Evolutionary conservation across 2,797 vertebrate species (phyloP).

Genomic region (Argentina silus): DNA sequence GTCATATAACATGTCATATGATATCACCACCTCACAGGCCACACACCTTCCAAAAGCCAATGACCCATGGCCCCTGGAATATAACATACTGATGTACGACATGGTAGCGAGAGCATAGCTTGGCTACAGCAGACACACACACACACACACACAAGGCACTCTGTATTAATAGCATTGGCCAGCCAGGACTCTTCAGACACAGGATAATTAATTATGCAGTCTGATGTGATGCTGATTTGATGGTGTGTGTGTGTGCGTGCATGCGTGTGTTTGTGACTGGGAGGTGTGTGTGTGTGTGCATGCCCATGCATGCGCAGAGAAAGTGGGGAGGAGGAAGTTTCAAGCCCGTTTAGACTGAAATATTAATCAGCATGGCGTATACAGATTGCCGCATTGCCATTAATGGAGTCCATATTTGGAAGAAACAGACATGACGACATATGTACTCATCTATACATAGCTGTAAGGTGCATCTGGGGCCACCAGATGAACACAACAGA

Average conservation of each 20-base stretch:
- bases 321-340: neutral
- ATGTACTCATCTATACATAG: constrained; percentile 25
- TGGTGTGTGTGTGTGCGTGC: neutral
- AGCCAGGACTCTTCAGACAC: constrained; percentile 56
- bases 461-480: constrained; percentile 37
- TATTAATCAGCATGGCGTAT: constrained; percentile 66
- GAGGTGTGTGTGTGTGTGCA: neutral
- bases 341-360: constrained; percentile 62
- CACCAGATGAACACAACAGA: constrained; percentile 39
- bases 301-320: too few species aligned
- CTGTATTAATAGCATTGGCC: constrained; percentile 60
- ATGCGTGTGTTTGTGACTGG: neutral
- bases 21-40: neutral
- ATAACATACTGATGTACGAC: neutral
- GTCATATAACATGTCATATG: neutral
- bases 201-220: constrained; percentile 70
- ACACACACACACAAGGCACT: neutral
- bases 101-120: neutral
- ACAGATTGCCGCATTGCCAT: constrained; percentile 57
- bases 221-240: constrained; percentile 58
- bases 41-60: neutral
- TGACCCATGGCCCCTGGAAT: neutral
- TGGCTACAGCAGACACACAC: neutral
- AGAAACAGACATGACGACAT: constrained; percentile 52
- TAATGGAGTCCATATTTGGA: constrained; percentile 64